Percentiles rank a stretch among this genome's conserved stretches.
Conservation (phyloP, 2,113 vertebrate species). For the Thermophis baileyi region DNA sequence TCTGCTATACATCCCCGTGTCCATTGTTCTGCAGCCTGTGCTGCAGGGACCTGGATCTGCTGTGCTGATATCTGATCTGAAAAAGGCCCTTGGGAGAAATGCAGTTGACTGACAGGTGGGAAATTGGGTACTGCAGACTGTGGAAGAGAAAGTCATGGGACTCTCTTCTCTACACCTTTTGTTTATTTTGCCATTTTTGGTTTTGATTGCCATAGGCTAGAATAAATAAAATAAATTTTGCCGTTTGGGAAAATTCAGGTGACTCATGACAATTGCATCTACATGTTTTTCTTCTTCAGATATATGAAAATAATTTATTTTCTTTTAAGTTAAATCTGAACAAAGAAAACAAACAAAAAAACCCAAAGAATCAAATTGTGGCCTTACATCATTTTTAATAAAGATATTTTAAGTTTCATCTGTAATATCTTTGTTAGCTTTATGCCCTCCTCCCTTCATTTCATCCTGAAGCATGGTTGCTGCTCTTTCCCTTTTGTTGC, state of each 20-base stretch:
- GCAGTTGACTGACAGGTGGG: background rate
- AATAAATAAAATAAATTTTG: background rate
- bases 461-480: background rate
- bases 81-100: background rate
- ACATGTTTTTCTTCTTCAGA: background rate
- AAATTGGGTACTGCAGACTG: background rate
- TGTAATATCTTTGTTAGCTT: background rate
- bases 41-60: background rate
- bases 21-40: background rate
- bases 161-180: background rate
- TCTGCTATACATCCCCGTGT: background rate
- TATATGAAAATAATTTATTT: background rate
- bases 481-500: background rate
- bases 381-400: background rate
- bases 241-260: background rate
- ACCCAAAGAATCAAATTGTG: background rate
- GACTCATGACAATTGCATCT: background rate
- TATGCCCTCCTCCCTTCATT: background rate
- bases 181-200: background rate
- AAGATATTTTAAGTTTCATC: background rate
- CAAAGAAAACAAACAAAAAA: background rate
- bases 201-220: background rate
- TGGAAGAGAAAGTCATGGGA: background rate
- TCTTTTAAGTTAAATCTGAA: background rate
- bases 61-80: background rate